phyloP scores from a whole-genome alignment of 2,888 invertebrate species.

The Rotaria macrura region DNA sequence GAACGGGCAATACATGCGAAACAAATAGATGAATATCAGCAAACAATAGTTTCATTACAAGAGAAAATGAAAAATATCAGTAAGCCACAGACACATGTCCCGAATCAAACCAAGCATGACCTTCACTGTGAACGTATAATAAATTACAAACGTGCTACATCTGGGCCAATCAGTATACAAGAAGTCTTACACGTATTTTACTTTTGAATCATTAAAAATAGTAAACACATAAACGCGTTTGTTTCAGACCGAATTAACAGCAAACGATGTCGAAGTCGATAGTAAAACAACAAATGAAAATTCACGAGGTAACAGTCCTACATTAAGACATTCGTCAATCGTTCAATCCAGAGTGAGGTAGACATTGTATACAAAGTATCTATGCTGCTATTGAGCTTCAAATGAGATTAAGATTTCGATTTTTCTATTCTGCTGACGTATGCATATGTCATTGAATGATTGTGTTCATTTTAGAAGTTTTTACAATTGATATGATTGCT shows the following conservation, averaged over 20 bases:
- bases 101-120: neutral
- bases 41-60: neutral
- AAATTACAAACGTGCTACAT: neutral
- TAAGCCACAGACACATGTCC: neutral
- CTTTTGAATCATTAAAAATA: neutral
- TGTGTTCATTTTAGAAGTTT: neutral
- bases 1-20: neutral
- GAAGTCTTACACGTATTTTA: neutral
- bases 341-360: neutral
- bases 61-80: neutral
- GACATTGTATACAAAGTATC: neutral
- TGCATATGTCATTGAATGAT: neutral
- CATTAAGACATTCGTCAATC: neutral
- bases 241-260: neutral
- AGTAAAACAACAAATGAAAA: neutral
- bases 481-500: conserved; percentile 7
- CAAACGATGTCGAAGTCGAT: neutral
- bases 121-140: neutral
- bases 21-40: conserved; percentile 2
- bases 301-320: neutral
- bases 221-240: neutral
- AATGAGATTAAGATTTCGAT: neutral
- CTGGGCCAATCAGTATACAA: neutral
- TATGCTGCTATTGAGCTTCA: neutral
- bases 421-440: neutral